Base-by-base conservation (phyloP, 2,888 invertebrate genomes). In the Mythimna impura region DNA sequence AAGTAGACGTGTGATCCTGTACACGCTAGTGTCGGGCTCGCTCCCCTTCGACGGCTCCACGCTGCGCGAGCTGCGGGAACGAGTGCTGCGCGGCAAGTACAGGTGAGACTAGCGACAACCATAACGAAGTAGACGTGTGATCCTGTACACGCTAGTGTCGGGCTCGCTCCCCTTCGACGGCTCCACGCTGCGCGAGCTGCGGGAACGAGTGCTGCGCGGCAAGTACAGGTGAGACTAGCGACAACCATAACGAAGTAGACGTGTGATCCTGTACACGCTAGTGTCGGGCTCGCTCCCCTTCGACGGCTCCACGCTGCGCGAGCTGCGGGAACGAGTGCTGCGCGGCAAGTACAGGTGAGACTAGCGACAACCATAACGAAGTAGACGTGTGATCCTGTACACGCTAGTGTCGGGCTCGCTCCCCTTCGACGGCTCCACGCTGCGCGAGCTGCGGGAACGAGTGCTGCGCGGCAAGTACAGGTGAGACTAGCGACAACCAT, bases 31-130 rank as follows among this genome's bases (percentile, higher is more conserved):
- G 91, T 99, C 99, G 90, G 99, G 99, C 87, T 99, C 99, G 93
- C 97, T 99, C 95, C 99, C 99, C 86, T 99, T 99, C 96, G 99
- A 99, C 97, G 99, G 99, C 82, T 99, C 99, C 93, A 99, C 99
- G 91, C 97, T 99, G 88, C 97, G 99, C 95, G 99, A 99, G 93
- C 97, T 99, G 78, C 96, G 99, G 88, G 99, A 99, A 96, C 97
- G 99, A 86, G 99, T 99, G 87, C 97, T 99, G 88, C 97, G 99
- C 88, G 99, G 99, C 88, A 99, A 99, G 96, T 99, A 99, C 96
- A 97, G 97, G 97, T 97, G 20, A 57, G 57, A 7, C 17, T 47
- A 5, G 43, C 5, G 43, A 47, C 43, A 5, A 3, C 14, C 14
- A 5, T 43, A 3, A 14, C 20, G 99, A 99, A 95, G 99, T 99